These are phyloP conservation scores for Zophobas morio DNA, from an alignment of 1,140 invertebrate genomes.

Conservation along the genomic window DNA sequence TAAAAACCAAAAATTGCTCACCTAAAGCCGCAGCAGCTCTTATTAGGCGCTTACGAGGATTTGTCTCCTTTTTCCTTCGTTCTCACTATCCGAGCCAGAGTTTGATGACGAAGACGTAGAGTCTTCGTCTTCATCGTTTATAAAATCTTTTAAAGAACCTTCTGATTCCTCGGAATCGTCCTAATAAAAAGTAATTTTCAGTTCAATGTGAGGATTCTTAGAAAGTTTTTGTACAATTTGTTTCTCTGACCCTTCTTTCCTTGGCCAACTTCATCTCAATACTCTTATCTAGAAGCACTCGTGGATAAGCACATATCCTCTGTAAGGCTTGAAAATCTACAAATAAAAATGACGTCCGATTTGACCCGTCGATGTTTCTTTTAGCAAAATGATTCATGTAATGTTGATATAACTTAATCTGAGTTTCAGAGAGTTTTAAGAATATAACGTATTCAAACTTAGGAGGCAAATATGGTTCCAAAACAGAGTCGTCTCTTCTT, in stretches of 20 bases:
- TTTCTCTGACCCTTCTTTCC: slow-evolving; percentile 48
- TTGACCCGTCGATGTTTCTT: slow-evolving; percentile 50
- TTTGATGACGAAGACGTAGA: slow-evolving; percentile 17
- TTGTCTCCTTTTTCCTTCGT: slow-evolving; percentile 10
- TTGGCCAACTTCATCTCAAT: slow-evolving; percentile 66
- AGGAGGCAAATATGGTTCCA: slow-evolving; percentile 87
- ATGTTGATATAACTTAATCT: slow-evolving; percentile 77
- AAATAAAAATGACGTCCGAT: slow-evolving; percentile 70
- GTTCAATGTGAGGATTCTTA: too few species aligned
- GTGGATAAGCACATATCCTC: slow-evolving; percentile 90
- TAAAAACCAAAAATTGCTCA: background rate
- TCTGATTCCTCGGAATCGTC: slow-evolving; percentile 75
- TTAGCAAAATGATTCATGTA: slow-evolving; percentile 71
- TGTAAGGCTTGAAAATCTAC: slow-evolving; percentile 84
- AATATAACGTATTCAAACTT: slow-evolving; percentile 90
- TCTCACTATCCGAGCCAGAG: slow-evolving; percentile 37
- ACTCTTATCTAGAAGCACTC: slow-evolving; percentile 75
- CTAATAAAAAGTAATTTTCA: background rate
- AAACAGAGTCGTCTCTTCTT: slow-evolving; percentile 85
- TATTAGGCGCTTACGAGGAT: slow-evolving; percentile 47
- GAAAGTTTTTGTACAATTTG: too few species aligned
- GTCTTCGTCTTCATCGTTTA: slow-evolving; percentile 74
- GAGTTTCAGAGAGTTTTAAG: slow-evolving; percentile 80
- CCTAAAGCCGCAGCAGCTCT: slow-evolving; percentile 56
- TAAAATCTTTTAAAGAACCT: slow-evolving; percentile 85